Evolutionary conservation across 2,113 vertebrate species (phyloP), one percentile per base, ranked within the genome.

Genomic region (Engraulis encrasicolus): DNA sequence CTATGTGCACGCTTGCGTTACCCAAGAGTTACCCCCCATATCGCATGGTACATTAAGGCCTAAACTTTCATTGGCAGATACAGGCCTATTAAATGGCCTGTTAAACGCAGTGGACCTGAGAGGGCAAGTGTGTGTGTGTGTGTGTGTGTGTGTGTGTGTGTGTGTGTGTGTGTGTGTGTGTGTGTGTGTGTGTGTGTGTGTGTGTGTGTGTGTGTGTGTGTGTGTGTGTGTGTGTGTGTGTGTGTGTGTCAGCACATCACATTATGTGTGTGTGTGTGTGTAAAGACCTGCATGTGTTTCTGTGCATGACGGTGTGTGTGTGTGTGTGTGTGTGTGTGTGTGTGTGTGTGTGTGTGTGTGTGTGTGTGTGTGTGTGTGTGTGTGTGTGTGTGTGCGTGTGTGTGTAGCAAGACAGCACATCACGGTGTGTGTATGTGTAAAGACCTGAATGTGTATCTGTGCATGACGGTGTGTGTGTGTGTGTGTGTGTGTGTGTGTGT

Each of bases 41-140:
- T 82, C 14, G 36, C 86, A 85, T 31, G 81, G 61, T 61, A 66
- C 84, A 87, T 79, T 84, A 85, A 82, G 85, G 3, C 11, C 23
- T 14, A 12, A 34, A 5, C 66, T 36, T 34, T 31, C 66, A 74
- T 31, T 34, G 23, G 40, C 40, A 45, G 40, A 45, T 9, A n/a
- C 40, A 34, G 66, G 17, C 11, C 66, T 27, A 31, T 74, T 34
- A 34, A 74, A 34, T 31, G 34, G 66, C 66, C 66, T 31, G 23
- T 66, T 66, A 66, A 61, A 31, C 23, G 27, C 58, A 31, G 58
- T 31, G 58, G 23, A 27, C 58, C 27, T 66, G 66, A 74, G 66
- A 34, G 31, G 11, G n/a, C n/a, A 15, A 74, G 66, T 1, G 66
- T 6, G 58, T 18, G 11, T 0, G 27, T 3, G 31, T 36, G 66